Evolutionary conservation across 2,797 vertebrate species (phyloP), one percentile per base, ranked within the genome.

Genomic region (Phaenicophaeus curvirostris): DNA sequence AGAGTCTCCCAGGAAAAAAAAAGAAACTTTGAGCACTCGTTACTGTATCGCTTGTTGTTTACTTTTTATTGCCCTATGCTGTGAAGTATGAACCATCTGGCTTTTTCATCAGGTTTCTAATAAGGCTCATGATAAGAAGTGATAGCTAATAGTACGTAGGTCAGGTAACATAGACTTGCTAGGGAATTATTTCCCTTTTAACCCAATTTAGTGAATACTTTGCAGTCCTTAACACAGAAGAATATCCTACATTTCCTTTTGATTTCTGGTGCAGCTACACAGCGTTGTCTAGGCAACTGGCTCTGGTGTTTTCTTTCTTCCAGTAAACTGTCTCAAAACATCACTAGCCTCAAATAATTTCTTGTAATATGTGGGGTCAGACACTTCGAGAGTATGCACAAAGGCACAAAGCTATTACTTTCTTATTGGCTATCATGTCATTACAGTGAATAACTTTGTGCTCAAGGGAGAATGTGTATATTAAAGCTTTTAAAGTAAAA

Each of bases 221-320:
- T 96, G 41, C 86, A 75, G 19, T 92, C 66, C 24, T 84, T 93
- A 68, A 75, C 82, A 48, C 5, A 81, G 67, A 41, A 80, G 48
- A 87, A 69, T 58, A 74, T 76, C 58, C 50, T 50, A 23, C 57
- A 48, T 94, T 88, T 90, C 91, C 75, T 63, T 90, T 95, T 93
- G 85, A 95, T 97, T 97, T 94, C 92, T 91, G 50, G 62, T 69
- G 86, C 91, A 87, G 77, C 67, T n/a, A 73, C 83, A 55, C 57
- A 35, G 54, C 8, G 96, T 98, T 41, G 97, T 90, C 98, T 98
- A 97, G 97, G 98, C 93, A 98, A 98, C 97, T 66, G 77, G 55
- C 71, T 96, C 82, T 21, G 2, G 41, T 85, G 61, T 87, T 95
- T 95, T 94, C 77, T 96, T 75, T 85, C 54, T 81, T 93, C 51